These are phyloP conservation scores for Coleophora flavipennella DNA, from an alignment of 2,888 invertebrate species.

Conservation along the genomic window DNA sequence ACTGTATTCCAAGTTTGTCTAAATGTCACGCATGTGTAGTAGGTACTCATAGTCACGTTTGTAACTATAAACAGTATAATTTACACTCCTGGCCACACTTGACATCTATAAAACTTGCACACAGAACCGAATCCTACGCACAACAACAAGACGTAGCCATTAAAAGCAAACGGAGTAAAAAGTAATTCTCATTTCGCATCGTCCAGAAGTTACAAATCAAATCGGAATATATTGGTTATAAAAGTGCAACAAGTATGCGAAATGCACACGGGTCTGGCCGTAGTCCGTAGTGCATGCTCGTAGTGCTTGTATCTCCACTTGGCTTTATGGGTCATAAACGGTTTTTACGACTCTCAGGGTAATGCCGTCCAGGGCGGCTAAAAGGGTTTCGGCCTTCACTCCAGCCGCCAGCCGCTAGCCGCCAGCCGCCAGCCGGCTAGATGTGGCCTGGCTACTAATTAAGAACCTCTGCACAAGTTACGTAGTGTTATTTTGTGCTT, in stretches of 20 bases:
- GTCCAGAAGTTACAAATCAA: conserved; percentile 67
- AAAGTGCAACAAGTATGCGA: conserved; percentile 70
- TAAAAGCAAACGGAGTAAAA: conserved; percentile 31
- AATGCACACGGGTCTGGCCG: conserved; percentile 34
- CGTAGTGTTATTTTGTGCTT: not conserved
- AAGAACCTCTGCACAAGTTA: conserved; percentile 45
- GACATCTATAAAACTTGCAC: no score
- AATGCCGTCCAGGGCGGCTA: conserved; percentile 58
- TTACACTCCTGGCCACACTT: no score
- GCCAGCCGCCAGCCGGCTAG: conserved; percentile 29
- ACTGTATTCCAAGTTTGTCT: no score
- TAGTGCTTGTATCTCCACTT: conserved; percentile 65
- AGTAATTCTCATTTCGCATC: conserved; percentile 34
- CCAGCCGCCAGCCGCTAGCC: not conserved
- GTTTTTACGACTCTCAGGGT: conserved; percentile 60
- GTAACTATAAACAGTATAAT: no score
- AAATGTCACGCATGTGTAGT: no score
- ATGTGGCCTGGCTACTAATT: conserved; percentile 40
- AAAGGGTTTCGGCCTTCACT: conserved; percentile 52
- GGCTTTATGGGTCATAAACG: conserved; percentile 64
- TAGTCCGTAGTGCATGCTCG: no score
- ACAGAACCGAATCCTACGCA: conserved; percentile 2
- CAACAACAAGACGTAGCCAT: conserved; percentile 1
- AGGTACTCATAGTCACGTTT: no score
- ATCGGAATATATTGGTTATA: conserved; percentile 69